Base-by-base conservation (phyloP, 2,888 invertebrate species). In the Allolobophora icterica region DNA sequence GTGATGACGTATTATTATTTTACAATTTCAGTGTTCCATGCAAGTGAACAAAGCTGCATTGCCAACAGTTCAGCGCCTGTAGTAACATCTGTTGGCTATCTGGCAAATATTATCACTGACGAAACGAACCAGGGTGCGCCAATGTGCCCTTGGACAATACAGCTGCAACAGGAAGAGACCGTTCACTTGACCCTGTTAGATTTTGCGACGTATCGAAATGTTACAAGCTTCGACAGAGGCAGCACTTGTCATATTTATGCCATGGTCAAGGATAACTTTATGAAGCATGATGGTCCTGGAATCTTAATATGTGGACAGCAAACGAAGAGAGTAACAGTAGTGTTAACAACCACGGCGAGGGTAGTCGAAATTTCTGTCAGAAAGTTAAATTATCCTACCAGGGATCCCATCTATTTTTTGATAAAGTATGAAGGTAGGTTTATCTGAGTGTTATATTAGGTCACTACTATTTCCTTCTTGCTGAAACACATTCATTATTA, bases 341-440 rank as follows among this genome's bases (percentile, higher is more conserved):
- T 90, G 24, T 90, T 58, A n/a, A 33, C 90, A 17, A n/a, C 45
- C n/a, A 34, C 33, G 35, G 58, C 45, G 19, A 71, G 58, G n/a
- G 71, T n/a, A 35, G 90, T 90, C 30, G 24, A 58, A 35, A 71
- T 90, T 5, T n/a, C 45, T 33, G 21, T 90, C 24, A 8, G 3
- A n/a, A 71, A 71, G n/a, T 8, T 6, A n/a, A 71, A 71, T n/a
- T n/a, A n/a, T n/a, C n/a, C n/a, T n/a, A 11, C 5, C n/a, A 30
- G 19, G 21, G 3, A 90, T 33, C 45, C 35, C 24, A 35, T 90
- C 34, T 58, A 90, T 11, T 90, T 58, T 52, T 35, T 90, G 13
- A 90, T 90, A 21, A 71, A 35, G 11, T 90, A 58, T 90, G 90
- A 90, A 52, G 90, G 90, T 90, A 17, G 34, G 89, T 38, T 35